A percentile compares a stretch with the other conserved stretches of the same genome.
Conservation (phyloP, 2,797 vertebrate genomes). For the Pipistrellus pipistrellus region DNA sequence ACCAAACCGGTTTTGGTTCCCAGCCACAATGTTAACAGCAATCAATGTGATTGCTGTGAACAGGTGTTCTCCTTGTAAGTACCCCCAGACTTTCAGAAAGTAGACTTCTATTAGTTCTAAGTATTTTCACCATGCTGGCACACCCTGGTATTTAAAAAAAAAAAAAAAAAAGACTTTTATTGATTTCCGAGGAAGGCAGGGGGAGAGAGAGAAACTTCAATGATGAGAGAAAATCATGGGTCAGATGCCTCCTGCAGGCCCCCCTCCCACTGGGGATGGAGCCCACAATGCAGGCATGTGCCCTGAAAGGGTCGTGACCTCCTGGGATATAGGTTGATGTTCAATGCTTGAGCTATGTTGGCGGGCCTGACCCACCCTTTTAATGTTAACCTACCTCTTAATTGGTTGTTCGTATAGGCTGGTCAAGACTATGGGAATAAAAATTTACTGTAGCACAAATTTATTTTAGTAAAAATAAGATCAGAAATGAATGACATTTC, state of each 20-base stretch:
- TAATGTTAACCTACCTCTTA: neutral
- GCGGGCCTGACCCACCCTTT: neutral
- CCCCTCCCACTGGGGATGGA: too few relatives aligned
- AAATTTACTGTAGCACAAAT: neutral
- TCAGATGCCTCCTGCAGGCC: too few relatives aligned
- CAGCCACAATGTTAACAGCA: neutral
- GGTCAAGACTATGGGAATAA: neutral
- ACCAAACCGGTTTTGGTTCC: neutral
- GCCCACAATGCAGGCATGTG: too few relatives aligned
- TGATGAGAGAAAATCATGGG: too few relatives aligned
- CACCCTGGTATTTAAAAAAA: neutral
- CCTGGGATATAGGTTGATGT: too few relatives aligned
- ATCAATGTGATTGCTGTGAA: neutral
- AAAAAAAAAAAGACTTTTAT: too few relatives aligned
- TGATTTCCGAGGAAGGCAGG: too few relatives aligned
- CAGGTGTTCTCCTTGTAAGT: neutral
- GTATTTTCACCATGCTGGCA: neutral
- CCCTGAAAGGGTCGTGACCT: too few relatives aligned
- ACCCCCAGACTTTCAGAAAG: neutral
- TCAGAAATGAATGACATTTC: neutral
- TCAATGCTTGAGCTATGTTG: too few relatives aligned
- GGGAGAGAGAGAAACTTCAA: too few relatives aligned
- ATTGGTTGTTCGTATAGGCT: neutral
- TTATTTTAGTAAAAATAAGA: neutral
- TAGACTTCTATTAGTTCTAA: neutral